phyloP scores from a whole-genome alignment of 2,888 invertebrate species.

The Microplitis manilae region DNA sequence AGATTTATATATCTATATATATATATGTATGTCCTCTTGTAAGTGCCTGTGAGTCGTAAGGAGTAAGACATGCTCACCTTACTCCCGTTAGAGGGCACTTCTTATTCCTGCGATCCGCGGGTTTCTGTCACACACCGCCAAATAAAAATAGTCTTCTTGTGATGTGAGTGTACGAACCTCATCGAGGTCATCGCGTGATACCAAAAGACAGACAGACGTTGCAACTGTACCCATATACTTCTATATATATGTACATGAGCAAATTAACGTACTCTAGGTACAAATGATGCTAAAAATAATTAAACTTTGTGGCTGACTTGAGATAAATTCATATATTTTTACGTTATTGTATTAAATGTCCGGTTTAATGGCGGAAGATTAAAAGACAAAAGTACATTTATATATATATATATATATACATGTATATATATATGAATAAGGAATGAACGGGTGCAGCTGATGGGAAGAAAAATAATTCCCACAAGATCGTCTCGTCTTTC shows the following conservation, averaged over 20 bases:
- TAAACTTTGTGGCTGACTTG: constrained; percentile 7
- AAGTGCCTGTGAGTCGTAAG: neutral
- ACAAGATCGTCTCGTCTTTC: constrained; percentile 58
- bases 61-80: neutral
- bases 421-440: neutral
- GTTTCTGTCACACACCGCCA: neutral
- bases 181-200: constrained; percentile 1
- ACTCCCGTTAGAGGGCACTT: neutral
- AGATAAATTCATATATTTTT: neutral
- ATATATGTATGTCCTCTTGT: neutral
- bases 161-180: neutral
- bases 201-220: neutral
- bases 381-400: neutral
- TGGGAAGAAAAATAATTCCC: constrained; percentile 48
- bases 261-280: neutral
- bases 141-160: constrained; percentile 1
- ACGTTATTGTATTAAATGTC: neutral
- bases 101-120: neutral
- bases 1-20: neutral
- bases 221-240: neutral
- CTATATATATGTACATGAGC: neutral
- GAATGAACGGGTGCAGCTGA: constrained; percentile 28
- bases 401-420: neutral
- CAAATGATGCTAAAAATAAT: neutral
- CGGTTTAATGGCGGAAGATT: neutral